Conservation (phyloP, 2,113 vertebrate species). For the Clupea harengus region DNA sequence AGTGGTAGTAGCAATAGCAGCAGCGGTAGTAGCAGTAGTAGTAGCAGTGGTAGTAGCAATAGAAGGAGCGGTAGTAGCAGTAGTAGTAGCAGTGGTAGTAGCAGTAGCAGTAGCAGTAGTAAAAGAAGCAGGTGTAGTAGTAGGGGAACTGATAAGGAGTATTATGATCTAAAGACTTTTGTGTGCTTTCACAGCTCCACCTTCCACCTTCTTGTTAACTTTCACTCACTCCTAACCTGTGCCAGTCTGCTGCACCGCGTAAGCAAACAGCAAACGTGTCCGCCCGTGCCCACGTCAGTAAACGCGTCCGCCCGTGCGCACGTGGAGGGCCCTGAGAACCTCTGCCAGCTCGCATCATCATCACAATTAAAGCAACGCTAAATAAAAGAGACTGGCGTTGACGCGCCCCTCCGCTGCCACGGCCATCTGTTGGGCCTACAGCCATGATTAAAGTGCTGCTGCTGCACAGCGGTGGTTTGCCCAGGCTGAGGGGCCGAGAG, state of each 20-base stretch:
- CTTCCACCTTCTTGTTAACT: too few species aligned
- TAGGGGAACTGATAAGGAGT: too few species aligned
- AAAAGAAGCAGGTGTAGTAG: background rate
- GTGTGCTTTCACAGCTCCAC: too few species aligned
- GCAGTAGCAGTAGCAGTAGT: too few species aligned
- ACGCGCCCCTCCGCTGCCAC: constrained; percentile 35
- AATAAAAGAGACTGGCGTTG: constrained; percentile 45
- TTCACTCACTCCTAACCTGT: background rate
- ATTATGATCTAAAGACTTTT: too few species aligned
- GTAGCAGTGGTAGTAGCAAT: too few species aligned
- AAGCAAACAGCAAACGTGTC: background rate
- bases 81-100: too few species aligned
- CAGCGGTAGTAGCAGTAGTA: background rate
- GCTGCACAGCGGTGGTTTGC: constrained; percentile 35
- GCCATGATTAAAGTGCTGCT: constrained; percentile 51
- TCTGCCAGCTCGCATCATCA: constrained; percentile 52
- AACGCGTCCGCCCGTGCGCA: background rate
- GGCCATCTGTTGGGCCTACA: constrained; percentile 38
- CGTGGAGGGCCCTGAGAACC: background rate
- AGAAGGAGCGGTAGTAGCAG: too few species aligned
- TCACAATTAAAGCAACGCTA: constrained; percentile 54
- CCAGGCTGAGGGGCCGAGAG: background rate
- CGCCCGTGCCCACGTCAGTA: background rate
- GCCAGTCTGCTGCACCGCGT: background rate
- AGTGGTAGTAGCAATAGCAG: background rate